These are phyloP conservation scores for Cervus canadensis DNA, from an alignment of 2,113 vertebrate species.

Conservation along the genomic window DNA sequence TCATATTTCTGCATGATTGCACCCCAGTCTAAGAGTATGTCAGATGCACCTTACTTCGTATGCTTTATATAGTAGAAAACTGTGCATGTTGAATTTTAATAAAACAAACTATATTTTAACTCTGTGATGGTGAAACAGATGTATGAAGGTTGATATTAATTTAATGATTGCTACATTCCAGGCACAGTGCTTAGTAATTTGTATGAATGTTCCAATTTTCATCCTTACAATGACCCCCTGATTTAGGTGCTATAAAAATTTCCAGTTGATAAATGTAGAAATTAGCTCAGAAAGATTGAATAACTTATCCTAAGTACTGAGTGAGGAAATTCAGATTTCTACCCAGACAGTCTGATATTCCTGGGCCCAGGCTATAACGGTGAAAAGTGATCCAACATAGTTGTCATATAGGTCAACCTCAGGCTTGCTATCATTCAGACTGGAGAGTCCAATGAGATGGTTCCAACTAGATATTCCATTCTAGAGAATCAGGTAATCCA, in stretches of 20 bases:
- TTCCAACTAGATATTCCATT: not conserved
- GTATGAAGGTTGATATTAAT: not conserved
- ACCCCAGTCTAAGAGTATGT: not conserved
- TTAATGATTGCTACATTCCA: not conserved
- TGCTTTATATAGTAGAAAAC: not conserved
- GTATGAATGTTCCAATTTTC: not conserved
- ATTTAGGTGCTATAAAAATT: not conserved
- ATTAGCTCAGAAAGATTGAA: not conserved
- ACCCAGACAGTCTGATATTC: not conserved
- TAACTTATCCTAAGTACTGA: not conserved
- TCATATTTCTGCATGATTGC: not conserved
- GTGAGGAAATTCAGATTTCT: not conserved
- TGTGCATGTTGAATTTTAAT: not conserved
- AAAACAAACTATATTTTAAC: not conserved
- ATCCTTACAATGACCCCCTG: not conserved
- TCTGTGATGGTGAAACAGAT: not conserved
- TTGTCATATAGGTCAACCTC: not conserved
- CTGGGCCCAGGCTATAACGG: not conserved
- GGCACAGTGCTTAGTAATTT: not conserved
- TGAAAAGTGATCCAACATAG: not conserved
- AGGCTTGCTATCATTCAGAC: not conserved
- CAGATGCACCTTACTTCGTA: not conserved
- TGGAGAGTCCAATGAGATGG: not conserved
- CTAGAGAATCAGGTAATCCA: not conserved
- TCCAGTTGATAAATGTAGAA: not conserved